Percentiles rank a stretch among this genome's conserved stretches.
Conservation (phyloP, 2,888 invertebrate species). For the Brenthis ino region DNA sequence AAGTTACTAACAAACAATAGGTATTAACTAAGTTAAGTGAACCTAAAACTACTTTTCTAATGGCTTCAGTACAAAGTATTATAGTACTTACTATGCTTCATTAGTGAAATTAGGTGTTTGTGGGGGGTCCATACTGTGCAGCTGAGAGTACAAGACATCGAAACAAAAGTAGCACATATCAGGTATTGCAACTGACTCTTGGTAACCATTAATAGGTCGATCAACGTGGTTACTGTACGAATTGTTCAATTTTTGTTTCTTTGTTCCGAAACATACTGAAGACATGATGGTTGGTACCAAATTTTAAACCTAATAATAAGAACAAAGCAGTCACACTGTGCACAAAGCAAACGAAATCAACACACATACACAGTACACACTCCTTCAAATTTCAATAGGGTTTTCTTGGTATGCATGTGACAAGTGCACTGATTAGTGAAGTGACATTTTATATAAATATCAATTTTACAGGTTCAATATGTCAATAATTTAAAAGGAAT, state of each 20-base stretch:
- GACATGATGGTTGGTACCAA: slow-evolving; percentile 84
- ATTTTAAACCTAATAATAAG: slow-evolving; percentile 49
- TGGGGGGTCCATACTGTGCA: slow-evolving; percentile 96
- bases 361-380: slow-evolving; percentile 55
- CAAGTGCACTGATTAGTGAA: slow-evolving; percentile 17
- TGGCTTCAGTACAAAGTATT: slow-evolving; percentile 34
- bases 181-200: slow-evolving; percentile 88
- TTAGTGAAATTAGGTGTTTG: slow-evolving; percentile 96
- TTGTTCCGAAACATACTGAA: slow-evolving; percentile 95
- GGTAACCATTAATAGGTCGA: slow-evolving; percentile 80
- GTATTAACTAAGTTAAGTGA: slow-evolving; percentile 11
- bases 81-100: slow-evolving; percentile 93
- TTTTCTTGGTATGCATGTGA: slow-evolving; percentile 45
- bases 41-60: slow-evolving; percentile 9
- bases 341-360: slow-evolving; percentile 58
- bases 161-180: slow-evolving; percentile 99
- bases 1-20: slow-evolving; percentile 13
- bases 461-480: not conserved
- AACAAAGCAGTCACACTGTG: slow-evolving; percentile 57
- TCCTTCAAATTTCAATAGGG: slow-evolving; percentile 43
- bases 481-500: not conserved
- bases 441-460: slow-evolving; percentile 8
- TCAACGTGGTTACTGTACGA: slow-evolving; percentile 81
- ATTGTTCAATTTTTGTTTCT: slow-evolving; percentile 94
- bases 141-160: slow-evolving; percentile 97